Percentiles rank a stretch among this genome's conserved stretches.
phyloP scores from a whole-genome alignment of 2,797 vertebrate species.

The Sebastes itinus region DNA sequence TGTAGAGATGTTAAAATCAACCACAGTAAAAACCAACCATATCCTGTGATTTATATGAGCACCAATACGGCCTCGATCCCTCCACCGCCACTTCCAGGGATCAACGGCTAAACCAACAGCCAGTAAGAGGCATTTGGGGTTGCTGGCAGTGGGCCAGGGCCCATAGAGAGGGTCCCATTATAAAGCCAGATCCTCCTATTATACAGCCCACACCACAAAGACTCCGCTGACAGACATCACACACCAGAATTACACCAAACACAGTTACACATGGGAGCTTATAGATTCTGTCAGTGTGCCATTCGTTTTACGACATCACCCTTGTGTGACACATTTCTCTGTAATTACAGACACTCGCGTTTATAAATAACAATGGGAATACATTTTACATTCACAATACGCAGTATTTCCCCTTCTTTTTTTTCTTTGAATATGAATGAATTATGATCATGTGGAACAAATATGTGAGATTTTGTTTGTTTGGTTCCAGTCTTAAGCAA shows the following conservation, averaged over 20 bases:
- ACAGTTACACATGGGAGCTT: slow-evolving; percentile 22
- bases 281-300: slow-evolving; percentile 15
- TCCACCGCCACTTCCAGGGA: slow-evolving; percentile 74
- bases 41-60: slow-evolving; percentile 65
- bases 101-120: slow-evolving; percentile 77
- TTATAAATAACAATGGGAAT: slow-evolving; percentile 26
- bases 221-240: slow-evolving; percentile 56
- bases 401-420: not conserved
- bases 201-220: slow-evolving; percentile 58
- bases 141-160: slow-evolving; percentile 66
- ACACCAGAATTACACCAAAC: slow-evolving; percentile 41
- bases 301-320: not conserved
- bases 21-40: slow-evolving; percentile 56
- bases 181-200: slow-evolving; percentile 65
- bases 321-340: slow-evolving; percentile 25
- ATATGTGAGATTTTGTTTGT: slow-evolving; percentile 29
- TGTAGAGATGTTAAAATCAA: slow-evolving; percentile 36
- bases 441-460: slow-evolving; percentile 14
- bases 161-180: slow-evolving; percentile 67
- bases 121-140: slow-evolving; percentile 62
- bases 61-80: slow-evolving; percentile 38
- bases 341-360: slow-evolving; percentile 30
- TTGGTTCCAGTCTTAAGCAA: not conserved
- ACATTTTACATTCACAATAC: slow-evolving; percentile 12
- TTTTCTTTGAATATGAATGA: not conserved